Conservation (phyloP, 2,797 vertebrate species). For the Leptatherina wallacei region DNA sequence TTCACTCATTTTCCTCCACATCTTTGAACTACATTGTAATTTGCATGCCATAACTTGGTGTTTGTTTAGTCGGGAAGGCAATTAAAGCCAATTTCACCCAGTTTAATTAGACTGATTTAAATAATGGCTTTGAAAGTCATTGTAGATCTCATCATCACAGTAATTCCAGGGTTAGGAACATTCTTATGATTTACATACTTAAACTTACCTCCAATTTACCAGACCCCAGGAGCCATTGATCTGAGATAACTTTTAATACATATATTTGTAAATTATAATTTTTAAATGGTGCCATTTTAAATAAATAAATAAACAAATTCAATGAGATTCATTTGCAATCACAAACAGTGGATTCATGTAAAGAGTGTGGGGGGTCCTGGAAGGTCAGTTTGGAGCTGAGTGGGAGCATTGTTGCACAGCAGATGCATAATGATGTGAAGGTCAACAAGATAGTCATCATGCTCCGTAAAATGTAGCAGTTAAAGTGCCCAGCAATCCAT, state of each 20-base stretch:
- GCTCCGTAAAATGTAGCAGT: slow-evolving; percentile 60
- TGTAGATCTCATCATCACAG: slow-evolving; percentile 65
- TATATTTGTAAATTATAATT: not conserved
- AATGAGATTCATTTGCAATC: slow-evolving; percentile 40
- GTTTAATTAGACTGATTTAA: slow-evolving; percentile 82
- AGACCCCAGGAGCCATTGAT: slow-evolving; percentile 39
- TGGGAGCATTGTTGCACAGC: slow-evolving; percentile 62
- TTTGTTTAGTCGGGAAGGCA: slow-evolving; percentile 80
- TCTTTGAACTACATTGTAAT: slow-evolving; percentile 55
- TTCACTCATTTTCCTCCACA: slow-evolving; percentile 48
- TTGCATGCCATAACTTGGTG: slow-evolving; percentile 75
- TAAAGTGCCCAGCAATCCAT: slow-evolving; percentile 63
- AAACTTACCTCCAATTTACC: slow-evolving; percentile 55
- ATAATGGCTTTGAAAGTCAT: slow-evolving; percentile 79
- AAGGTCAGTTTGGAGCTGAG: slow-evolving; percentile 63
- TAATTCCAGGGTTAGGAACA: slow-evolving; percentile 71
- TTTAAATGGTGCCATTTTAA: not conserved
- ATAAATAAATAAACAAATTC: not conserved
- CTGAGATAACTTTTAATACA: slow-evolving; percentile 30
- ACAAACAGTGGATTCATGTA: slow-evolving; percentile 44
- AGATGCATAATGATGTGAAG: slow-evolving; percentile 77
- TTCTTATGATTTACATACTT: slow-evolving; percentile 65
- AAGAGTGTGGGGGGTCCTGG: slow-evolving; percentile 49
- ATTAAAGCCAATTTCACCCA: slow-evolving; percentile 81
- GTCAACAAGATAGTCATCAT: slow-evolving; percentile 73